Base-by-base conservation (phyloP, 2,888 invertebrate genomes). In the Molanna angustata region DNA sequence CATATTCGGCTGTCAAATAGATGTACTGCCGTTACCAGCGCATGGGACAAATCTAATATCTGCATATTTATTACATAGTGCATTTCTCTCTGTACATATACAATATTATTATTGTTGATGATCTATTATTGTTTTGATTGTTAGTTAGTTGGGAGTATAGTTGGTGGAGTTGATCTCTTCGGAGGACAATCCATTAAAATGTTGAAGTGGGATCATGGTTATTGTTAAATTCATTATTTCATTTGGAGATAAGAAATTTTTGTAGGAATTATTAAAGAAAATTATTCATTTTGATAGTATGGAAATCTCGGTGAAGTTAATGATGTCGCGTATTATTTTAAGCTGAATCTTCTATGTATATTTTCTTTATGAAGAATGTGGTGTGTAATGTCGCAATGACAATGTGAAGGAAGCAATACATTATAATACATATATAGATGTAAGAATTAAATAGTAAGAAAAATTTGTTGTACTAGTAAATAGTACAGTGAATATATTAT, bases 1-100 rank as follows among this genome's bases (percentile, higher is more conserved):
- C 84, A 70, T 87, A 84, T 71, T 86, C 88, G 60, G 86, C 88
- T 63, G 89, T 88, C 65, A 88, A 88, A 78, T 89, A 87, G 79
- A 58, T 42, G 13, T 41, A 9, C 42, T 42, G 17, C 17, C 21
- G 32, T 17, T 22, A 14, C 40, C 40, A 20, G 32, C 4, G 33
- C 20, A 21, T 17, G 37, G 46, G 35, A 18, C 41, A 37, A 31
- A 43, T 9, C 44, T 40, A 43, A 51, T 45, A 51, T 51, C 45
- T 51, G 51, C 40, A 51, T 51, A 51, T 51, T 51, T 51, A 51
- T 45, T 51, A 45, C 45, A 37, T 44, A 49, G 43, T 54, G 54
- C 57, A 57, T 57, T 57, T 57, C 51, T 56, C 17, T 46, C 45
- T 57, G 57, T 57, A 57, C 11, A 57, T 57, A 57, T 31, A 43